Base-by-base conservation (phyloP, 2,797 vertebrate genomes). In the Micromesistius poutassou region DNA sequence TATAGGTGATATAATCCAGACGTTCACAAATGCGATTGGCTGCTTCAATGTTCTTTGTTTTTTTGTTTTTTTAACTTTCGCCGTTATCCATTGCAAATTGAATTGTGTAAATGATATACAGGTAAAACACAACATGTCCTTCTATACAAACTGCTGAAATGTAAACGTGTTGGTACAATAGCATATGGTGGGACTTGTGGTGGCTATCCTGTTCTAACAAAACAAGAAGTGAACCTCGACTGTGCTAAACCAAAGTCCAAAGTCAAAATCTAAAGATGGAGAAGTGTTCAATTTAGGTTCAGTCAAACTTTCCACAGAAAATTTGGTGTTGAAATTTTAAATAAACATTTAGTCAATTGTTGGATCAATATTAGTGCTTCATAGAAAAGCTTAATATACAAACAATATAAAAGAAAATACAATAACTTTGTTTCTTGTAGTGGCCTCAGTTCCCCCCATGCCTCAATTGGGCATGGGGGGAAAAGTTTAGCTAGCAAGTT, bases 401-500 rank as follows among this genome's bases (percentile, higher is more conserved):
- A 1, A 68, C 25, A 68, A 68, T 28, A 68, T 28, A 28, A 68
- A 68, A 28, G 28, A 68, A 25, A 68, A 25, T 10, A 68, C 62
- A 28, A 28, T 10, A 28, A 68, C 25, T 28, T 68, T 10, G 62
- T 68, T 68, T 68, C 7, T 28, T 28, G 25, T 68, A 28, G n/a
- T 28, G 25, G 62, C 62, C 62, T 68, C 25, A 6, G 62, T n/a
- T n/a, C n/a, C n/a, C n/a, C n/a, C n/a, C n/a, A n/a, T n/a, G n/a
- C n/a, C n/a, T n/a, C n/a, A n/a, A 68, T 68, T 87, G 85, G 81
- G 81, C 81, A 90, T 83, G 70, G 73, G 66, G 80, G 89, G 80
- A 92, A 2, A 93, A 92, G 87, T 88, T 90, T 91, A 73, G 83
- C 73, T 78, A 81, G 76, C 75, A 81, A 68, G 90, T 91, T 93